phyloP scores from a whole-genome alignment of 2,888 invertebrate species.

The Drosophila aldrichi region DNA sequence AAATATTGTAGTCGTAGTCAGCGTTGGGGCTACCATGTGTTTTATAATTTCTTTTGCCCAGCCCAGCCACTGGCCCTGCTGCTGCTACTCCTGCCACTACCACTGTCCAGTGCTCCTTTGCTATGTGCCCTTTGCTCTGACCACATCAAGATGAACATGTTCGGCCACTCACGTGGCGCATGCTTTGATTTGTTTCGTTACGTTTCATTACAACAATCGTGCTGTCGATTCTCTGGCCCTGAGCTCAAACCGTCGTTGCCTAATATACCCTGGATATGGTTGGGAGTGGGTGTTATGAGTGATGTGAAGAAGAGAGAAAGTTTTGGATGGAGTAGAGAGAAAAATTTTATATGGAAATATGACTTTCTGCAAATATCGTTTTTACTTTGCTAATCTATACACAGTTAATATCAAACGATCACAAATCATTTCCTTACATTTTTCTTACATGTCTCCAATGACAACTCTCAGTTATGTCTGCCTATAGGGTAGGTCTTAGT shows the following conservation, averaged over 20 bases:
- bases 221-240: constrained; percentile 20
- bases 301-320: not conserved
- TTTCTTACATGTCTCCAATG: not conserved
- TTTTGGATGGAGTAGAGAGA: too few species aligned
- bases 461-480: rapidly evolving
- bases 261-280: not conserved
- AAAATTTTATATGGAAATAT: too few species aligned
- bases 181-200: constrained; percentile 79
- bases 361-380: too few species aligned
- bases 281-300: not conserved
- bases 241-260: constrained; percentile 6
- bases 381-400: not conserved
- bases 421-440: not conserved
- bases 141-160: constrained; percentile 68
- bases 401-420: not conserved
- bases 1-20: constrained; percentile 32
- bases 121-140: constrained; percentile 5
- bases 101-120: not conserved
- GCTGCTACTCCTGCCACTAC: not conserved
- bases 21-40: constrained; percentile 43
- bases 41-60: constrained; percentile 67
- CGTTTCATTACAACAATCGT: constrained; percentile 78
- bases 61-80: constrained; percentile 18
- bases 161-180: constrained; percentile 74
- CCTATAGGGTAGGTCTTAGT: not conserved